Evolutionary conservation across 2,888 invertebrate genomes (phyloP), one percentile per base, ranked within the genome.

Genomic region (Drosophila seclusa): DNA sequence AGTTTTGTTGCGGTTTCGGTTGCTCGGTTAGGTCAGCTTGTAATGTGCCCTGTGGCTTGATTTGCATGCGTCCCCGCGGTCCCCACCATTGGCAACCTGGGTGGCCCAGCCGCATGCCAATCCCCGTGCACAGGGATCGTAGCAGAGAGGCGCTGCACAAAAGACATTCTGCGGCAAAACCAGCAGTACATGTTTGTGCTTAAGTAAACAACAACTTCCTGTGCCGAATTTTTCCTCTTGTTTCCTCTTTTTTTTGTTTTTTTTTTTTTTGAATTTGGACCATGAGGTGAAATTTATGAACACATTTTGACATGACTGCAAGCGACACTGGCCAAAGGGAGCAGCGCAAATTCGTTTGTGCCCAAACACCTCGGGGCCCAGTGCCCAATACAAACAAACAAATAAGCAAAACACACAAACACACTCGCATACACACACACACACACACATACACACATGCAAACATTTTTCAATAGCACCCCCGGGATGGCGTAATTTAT

Each of bases 151-250:
- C 69, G 69, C 65, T 73, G 60, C 32, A 45, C 29, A 50, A 68
- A 79, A 74, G 68, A 80, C 68, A 84, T 72, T 76, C 75, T 75
- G 65, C 59, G 42, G 36, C 66, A 62, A 54, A 54, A 36, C 66
- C 38, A 16, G 16, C 57, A 18, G 31, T 48, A 31, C 50, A 49
- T 54, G 42, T 63, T 49, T 54, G 38, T 54, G 60, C 62, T 76
- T 82, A 86, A 87, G 90, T 86, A 86, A 89, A 89, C 90, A 86
- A 68, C 63, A 82, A 86, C 90, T 89, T 86, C 90, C 90, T 89
- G 88, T 89, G 84, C 75, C 69, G 67, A 89, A 89, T 68, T 68
- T 64, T 67, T 52, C 8, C 6, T 32, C 21, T 16, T 11, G 7
- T n/a, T n/a, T n/a, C 2, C 24, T 34, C 27, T 54, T 18, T 16